Evolutionary conservation across 2,888 invertebrate species (phyloP).

Genomic region (Eupsilia transversa): DNA sequence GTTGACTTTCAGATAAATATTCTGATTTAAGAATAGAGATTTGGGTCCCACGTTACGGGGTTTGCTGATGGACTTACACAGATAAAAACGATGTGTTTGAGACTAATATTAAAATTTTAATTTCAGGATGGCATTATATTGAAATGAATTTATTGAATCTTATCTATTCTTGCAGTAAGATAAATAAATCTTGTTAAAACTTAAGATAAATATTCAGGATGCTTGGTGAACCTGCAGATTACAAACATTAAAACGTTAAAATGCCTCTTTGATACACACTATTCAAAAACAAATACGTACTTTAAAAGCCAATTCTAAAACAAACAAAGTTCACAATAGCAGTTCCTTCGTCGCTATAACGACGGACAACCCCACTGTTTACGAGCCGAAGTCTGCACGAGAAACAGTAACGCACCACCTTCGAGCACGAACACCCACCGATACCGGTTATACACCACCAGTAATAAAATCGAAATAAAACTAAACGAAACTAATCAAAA

Average conservation of each 20-base stretch:
- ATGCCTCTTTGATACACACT: neutral
- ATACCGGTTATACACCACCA: constrained; percentile 56
- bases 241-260: neutral
- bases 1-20: neutral
- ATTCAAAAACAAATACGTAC: constrained; percentile 42
- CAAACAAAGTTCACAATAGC: constrained; percentile 81
- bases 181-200: neutral
- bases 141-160: neutral
- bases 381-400: constrained; percentile 89
- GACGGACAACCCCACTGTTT: constrained; percentile 90
- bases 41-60: accelerated
- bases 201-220: neutral
- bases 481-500: constrained; percentile 56
- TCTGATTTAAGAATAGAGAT: neutral
- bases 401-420: constrained; percentile 90
- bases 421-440: constrained; percentile 85
- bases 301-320: constrained; percentile 80
- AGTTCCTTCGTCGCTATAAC: constrained; percentile 91
- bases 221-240: neutral
- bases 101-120: too few relatives aligned
- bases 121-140: neutral
- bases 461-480: constrained; percentile 63
- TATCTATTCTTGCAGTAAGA: neutral
- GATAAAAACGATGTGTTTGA: neutral
- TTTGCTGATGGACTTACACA: accelerated